A percentile compares a stretch with the other conserved stretches of the same genome.
These are phyloP conservation scores for Phaetusa simplex DNA, from an alignment of 2,113 vertebrate genomes.

Conservation along the genomic window DNA sequence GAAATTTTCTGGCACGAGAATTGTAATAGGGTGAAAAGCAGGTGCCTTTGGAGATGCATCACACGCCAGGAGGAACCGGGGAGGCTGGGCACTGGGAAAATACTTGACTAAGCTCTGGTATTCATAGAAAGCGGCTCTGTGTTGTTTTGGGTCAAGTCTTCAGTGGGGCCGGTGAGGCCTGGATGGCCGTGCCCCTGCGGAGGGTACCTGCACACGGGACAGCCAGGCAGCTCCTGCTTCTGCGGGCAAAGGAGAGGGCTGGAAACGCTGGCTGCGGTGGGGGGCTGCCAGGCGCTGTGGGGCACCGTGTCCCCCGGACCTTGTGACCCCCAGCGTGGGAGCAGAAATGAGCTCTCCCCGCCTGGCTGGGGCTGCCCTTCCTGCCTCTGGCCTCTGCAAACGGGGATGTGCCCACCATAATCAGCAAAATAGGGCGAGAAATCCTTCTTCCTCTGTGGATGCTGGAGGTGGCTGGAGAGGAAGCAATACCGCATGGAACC, in stretches of 20 bases:
- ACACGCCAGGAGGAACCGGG: neutral
- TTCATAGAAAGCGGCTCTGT: neutral
- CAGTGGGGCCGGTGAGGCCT: rapidly evolving
- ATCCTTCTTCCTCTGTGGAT: slow-evolving; percentile 20
- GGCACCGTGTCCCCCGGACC: neutral
- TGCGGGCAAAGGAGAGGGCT: neutral
- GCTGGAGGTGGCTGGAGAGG: slow-evolving; percentile 17
- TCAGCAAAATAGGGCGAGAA: slow-evolving; percentile 21
- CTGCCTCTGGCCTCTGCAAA: neutral
- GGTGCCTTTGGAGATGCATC: neutral
- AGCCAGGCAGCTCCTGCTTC: neutral
- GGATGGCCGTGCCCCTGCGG: neutral
- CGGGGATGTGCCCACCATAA: neutral
- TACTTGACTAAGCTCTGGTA: neutral
- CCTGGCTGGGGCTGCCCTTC: neutral
- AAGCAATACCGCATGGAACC: neutral
- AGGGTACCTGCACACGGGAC: neutral
- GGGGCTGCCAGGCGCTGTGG: neutral
- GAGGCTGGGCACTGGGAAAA: neutral
- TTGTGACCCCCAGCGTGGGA: rapidly evolving
- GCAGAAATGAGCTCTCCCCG: neutral
- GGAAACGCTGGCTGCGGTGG: neutral
- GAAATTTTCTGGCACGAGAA: neutral
- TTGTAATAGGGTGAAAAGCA: neutral
- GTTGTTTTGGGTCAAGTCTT: neutral